phyloP scores from a whole-genome alignment of 64 coral and sea anemone genomes.

The Anthopleura sola region DNA sequence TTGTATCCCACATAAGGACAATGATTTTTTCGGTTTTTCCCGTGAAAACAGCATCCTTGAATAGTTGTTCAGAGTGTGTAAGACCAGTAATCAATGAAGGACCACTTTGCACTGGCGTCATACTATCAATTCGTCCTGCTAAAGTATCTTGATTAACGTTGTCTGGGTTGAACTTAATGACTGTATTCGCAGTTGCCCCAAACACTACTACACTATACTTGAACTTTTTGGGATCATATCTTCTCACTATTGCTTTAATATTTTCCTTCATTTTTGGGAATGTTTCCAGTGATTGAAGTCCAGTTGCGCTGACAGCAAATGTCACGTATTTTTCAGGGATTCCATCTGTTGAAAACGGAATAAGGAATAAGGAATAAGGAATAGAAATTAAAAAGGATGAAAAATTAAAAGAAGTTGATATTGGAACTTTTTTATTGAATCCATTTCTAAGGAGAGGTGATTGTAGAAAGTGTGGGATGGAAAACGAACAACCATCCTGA shows the following conservation, averaged over 20 bases:
- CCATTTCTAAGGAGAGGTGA: too few species aligned
- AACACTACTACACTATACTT: conserved; percentile 15
- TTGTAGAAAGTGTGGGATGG: too few species aligned
- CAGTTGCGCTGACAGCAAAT: conserved; percentile 15
- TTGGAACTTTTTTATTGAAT: too few species aligned
- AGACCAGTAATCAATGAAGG: neutral
- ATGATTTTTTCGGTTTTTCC: conserved; percentile 1
- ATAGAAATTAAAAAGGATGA: too few species aligned
- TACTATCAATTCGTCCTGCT: neutral
- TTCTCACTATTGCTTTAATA: neutral
- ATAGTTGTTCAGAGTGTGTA: neutral
- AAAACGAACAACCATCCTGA: too few species aligned
- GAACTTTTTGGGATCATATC: conserved; percentile 17
- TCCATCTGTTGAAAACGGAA: conserved; percentile 3
- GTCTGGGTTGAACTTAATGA: neutral
- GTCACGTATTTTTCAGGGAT: conserved; percentile 8
- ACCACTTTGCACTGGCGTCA: neutral
- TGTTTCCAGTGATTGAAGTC: neutral
- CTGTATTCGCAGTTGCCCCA: conserved; percentile 6
- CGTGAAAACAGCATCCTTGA: neutral
- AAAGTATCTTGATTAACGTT: neutral
- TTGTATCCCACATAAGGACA: conserved; percentile 20
- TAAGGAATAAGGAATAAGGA: neutral
- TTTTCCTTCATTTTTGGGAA: neutral
- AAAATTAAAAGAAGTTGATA: too few species aligned